phyloP scores from a whole-genome alignment of 2,888 invertebrate genomes.

The Sericinus montela region DNA sequence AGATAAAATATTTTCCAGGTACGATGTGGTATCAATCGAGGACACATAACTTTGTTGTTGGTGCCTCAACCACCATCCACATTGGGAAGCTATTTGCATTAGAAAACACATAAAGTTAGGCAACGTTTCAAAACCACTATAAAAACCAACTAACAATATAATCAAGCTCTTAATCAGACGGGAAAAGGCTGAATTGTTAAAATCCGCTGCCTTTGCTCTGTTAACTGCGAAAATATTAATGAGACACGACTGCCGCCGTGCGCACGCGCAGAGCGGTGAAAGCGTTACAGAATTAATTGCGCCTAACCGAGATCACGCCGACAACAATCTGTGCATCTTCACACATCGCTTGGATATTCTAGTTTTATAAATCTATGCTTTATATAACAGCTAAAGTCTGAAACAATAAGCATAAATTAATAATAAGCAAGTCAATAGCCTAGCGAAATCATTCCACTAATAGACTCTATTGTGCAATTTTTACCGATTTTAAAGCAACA shows the following conservation, averaged over 20 bases:
- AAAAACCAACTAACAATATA: neutral
- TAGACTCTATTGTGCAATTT: too few relatives aligned
- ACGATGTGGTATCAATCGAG: too few relatives aligned
- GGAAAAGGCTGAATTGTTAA: constrained; percentile 1
- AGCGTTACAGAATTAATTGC: constrained; percentile 71
- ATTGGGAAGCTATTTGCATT: too few relatives aligned
- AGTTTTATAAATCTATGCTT: neutral
- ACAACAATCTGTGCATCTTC: constrained; percentile 45
- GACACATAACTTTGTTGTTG: too few relatives aligned
- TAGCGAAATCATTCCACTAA: too few relatives aligned
- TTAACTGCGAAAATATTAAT: constrained; percentile 23
- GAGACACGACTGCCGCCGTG: neutral
- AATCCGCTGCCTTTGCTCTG: constrained; percentile 10
- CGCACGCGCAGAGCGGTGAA: constrained; percentile 40
- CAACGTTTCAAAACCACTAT: too few relatives aligned
- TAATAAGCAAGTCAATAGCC: too few relatives aligned
- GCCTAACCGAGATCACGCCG: constrained; percentile 42
- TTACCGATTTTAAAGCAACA: too few relatives aligned
- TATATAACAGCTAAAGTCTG: neutral
- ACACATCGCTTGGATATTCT: constrained; percentile 25
- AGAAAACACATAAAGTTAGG: too few relatives aligned
- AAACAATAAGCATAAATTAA: too few relatives aligned
- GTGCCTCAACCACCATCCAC: too few relatives aligned
- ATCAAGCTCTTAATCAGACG: constrained; percentile 3
- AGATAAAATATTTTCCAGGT: too few relatives aligned